Evolutionary conservation across 2,113 vertebrate species (phyloP).

Genomic region (Sphaerodactylus townsendi): DNA sequence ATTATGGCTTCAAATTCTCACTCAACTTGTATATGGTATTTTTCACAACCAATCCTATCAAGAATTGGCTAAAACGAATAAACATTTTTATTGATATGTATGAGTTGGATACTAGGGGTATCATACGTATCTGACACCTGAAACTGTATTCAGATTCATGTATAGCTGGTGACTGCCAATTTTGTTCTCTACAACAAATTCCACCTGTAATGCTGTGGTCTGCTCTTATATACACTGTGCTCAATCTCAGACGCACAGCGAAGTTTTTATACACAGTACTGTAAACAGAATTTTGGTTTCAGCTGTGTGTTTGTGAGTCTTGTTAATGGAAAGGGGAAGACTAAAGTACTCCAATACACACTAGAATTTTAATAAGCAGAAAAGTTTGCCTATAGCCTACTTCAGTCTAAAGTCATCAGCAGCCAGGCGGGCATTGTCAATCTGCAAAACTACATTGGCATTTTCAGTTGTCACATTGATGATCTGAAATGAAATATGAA

Average conservation of each 20-base stretch:
- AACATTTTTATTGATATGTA: too few relatives aligned
- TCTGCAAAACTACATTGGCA: slow-evolving; percentile 77
- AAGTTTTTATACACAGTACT: too few relatives aligned
- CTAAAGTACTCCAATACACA: not conserved
- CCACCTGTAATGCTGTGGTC: too few relatives aligned
- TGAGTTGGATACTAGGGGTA: not conserved
- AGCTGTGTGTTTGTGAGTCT: not conserved
- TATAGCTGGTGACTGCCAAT: not conserved
- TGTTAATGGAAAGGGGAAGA: too few relatives aligned
- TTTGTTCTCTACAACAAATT: not conserved
- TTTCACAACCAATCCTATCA: not conserved
- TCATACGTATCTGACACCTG: too few relatives aligned
- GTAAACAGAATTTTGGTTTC: not conserved
- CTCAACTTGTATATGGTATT: not conserved
- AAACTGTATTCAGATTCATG: not conserved
- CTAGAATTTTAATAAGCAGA: not conserved
- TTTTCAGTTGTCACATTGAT: slow-evolving; percentile 70
- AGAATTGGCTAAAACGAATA: not conserved
- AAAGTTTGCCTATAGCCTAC: slow-evolving; percentile 67
- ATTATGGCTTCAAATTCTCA: not conserved
- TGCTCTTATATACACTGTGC: too few relatives aligned
- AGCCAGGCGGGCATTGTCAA: slow-evolving; percentile 85
- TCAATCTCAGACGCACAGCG: too few relatives aligned
- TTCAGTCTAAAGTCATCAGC: slow-evolving; percentile 87
- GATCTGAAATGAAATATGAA: slow-evolving; percentile 69